Evolutionary conservation across 2,113 vertebrate genomes (phyloP).

Genomic region (Phrynosoma platyrhinos): DNA sequence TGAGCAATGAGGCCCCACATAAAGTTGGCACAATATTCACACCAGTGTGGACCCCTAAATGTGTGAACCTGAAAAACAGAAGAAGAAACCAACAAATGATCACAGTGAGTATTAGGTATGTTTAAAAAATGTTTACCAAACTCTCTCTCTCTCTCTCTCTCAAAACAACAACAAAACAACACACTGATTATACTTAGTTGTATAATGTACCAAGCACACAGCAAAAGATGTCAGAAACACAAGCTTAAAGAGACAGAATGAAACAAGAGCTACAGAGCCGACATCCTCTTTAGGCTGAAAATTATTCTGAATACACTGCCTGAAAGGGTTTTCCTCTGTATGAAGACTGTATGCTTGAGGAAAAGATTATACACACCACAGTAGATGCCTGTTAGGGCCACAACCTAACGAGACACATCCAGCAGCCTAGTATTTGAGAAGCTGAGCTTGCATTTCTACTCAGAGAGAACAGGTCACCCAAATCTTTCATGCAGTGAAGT

Average conservation of each 20-base stretch:
- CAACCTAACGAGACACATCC: not conserved
- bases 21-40: slow-evolving; percentile 99
- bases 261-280: not conserved
- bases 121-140: slow-evolving; percentile 6
- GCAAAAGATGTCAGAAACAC: slow-evolving; percentile 28
- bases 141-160: slow-evolving; percentile 26
- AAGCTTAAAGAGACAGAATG: not conserved
- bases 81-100: slow-evolving; percentile 51
- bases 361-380: not conserved
- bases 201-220: accelerated
- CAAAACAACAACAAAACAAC: not conserved
- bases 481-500: accelerated
- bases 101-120: slow-evolving; percentile 33
- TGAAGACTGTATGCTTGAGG: not conserved
- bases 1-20: slow-evolving; percentile 99
- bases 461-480: not conserved
- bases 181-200: slow-evolving; percentile 16
- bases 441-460: not conserved
- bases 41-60: slow-evolving; percentile 98
- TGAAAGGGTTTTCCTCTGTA: not conserved
- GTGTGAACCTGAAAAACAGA: slow-evolving; percentile 91
- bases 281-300: accelerated
- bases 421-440: not conserved
- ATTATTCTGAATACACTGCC: not conserved
- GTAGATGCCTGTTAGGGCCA: not conserved